Conservation (phyloP, 2,888 invertebrate genomes). For the Pediacus dermestoides region DNA sequence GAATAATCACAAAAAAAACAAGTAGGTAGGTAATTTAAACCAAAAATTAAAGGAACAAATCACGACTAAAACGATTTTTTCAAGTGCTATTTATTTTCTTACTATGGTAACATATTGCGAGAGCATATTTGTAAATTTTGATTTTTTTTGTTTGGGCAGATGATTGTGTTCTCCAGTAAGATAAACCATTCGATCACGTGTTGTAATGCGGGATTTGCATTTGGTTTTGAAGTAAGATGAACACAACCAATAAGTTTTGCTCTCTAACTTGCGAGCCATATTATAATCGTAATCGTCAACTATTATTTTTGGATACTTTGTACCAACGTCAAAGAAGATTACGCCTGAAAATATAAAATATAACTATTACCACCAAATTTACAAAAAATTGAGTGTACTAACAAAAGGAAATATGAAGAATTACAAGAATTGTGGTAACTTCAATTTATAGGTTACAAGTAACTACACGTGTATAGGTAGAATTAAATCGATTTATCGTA, state of each 20-base stretch:
- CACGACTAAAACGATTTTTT: no score
- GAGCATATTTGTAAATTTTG: conserved; percentile 30
- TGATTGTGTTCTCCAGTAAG: conserved; percentile 35
- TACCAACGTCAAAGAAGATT: conserved; percentile 33
- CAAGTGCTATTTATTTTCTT: no score
- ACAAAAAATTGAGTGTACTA: no score
- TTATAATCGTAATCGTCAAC: conserved; percentile 35
- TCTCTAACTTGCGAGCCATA: conserved; percentile 31
- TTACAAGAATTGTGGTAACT: no score
- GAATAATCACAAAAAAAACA: no score
- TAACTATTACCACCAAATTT: no score
- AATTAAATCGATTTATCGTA: no score
- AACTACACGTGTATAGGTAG: no score
- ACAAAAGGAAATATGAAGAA: no score
- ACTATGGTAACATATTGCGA: conserved; percentile 33
- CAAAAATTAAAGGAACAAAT: no score
- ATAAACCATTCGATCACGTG: conserved; percentile 32
- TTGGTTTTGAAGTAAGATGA: conserved; percentile 34
- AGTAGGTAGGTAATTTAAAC: no score
- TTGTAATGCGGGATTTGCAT: conserved; percentile 34
- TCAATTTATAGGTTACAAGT: no score
- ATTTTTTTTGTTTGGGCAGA: conserved; percentile 23
- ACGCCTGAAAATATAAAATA: conserved; percentile 33
- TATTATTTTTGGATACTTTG: conserved; percentile 35
- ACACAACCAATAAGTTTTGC: conserved; percentile 36